phyloP scores from a whole-genome alignment of 2,113 vertebrate species.

The Antechinus flavipes region DNA sequence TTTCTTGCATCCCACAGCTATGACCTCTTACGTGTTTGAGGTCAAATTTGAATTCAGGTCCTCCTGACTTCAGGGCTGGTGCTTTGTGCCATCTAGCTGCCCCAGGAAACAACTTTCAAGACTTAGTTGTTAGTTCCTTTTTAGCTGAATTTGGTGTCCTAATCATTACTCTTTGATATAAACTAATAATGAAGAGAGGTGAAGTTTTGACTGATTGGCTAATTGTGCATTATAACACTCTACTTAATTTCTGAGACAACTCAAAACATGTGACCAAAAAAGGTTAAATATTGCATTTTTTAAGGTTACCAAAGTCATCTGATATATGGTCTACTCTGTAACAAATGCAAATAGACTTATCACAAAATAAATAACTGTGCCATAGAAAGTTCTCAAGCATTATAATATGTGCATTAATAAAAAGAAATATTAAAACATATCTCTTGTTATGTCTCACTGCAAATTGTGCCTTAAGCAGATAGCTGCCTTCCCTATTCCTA shows the following conservation, averaged over 20 bases:
- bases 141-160: background rate
- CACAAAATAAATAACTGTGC: background rate
- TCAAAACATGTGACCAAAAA: background rate
- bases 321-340: background rate
- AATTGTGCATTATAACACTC: background rate
- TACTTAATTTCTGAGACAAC: background rate
- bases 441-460: background rate
- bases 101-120: no score
- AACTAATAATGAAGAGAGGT: background rate
- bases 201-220: background rate
- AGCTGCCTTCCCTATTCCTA: background rate
- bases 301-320: background rate
- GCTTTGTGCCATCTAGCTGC: no score
- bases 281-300: background rate
- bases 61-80: no score
- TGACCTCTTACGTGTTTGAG: no score
- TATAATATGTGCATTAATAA: background rate
- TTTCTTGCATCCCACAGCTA: no score
- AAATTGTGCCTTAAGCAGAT: background rate
- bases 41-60: no score
- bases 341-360: background rate
- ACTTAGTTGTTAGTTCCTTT: background rate
- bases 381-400: background rate
- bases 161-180: background rate
- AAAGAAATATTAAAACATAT: background rate